phyloP scores from a whole-genome alignment of 2,888 invertebrate species.

The Philonicus albiceps region DNA sequence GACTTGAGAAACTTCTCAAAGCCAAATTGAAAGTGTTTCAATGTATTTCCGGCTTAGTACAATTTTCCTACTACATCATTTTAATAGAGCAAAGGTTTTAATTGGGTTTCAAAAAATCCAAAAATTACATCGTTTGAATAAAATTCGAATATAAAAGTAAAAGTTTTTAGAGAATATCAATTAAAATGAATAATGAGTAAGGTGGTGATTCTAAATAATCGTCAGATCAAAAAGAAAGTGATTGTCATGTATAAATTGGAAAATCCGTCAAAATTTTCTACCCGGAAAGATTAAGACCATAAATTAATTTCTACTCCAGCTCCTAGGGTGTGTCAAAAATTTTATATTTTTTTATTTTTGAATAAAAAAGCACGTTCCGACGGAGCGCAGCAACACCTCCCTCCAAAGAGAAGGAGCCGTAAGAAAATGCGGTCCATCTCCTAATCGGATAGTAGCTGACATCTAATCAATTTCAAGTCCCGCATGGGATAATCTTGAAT shows the following conservation, averaged over 20 bases:
- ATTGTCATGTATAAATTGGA: not conserved
- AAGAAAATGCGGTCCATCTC: not conserved
- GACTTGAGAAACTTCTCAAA: too few relatives aligned
- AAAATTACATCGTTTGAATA: not conserved
- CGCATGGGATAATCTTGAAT: constrained; percentile 28
- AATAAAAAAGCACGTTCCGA: not conserved
- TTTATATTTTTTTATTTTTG: not conserved
- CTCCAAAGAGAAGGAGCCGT: not conserved
- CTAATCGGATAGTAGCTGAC: not conserved
- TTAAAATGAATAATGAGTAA: not conserved
- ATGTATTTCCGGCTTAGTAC: too few relatives aligned
- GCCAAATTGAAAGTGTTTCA: too few relatives aligned
- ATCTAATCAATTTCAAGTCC: constrained; percentile 20
- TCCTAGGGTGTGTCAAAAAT: not conserved
- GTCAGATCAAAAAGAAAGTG: not conserved
- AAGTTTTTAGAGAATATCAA: not conserved
- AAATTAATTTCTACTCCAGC: not conserved
- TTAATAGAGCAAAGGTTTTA: too few relatives aligned
- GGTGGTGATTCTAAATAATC: not conserved
- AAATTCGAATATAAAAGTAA: not conserved
- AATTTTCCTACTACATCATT: too few relatives aligned
- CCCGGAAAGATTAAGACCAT: not conserved
- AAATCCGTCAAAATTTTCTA: not conserved
- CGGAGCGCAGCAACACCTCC: not conserved
- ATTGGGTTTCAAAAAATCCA: not conserved